phyloP scores from a whole-genome alignment of 2,888 invertebrate species.

The Phyllotreta striolata region DNA sequence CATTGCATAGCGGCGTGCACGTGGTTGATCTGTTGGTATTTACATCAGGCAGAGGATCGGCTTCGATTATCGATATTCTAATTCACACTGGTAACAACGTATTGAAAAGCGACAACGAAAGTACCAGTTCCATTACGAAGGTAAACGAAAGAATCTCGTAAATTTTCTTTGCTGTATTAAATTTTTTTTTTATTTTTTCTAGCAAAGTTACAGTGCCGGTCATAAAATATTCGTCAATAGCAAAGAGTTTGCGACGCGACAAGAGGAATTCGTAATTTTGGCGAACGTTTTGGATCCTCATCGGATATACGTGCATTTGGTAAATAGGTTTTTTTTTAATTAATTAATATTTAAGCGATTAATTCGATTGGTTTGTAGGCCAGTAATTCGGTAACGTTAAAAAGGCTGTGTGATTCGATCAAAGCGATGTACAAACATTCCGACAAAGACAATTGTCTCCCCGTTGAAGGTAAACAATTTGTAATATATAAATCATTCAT shows the following conservation, averaged over 20 bases:
- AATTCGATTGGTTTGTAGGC: slow-evolving; percentile 42
- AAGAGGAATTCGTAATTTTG: slow-evolving; percentile 64
- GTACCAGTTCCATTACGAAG: slow-evolving; percentile 18
- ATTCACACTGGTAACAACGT: slow-evolving; percentile 48
- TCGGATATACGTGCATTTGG: slow-evolving; percentile 71
- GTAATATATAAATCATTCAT: neutral
- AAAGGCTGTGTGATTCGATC: slow-evolving; percentile 46
- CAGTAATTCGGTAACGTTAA: slow-evolving; percentile 43
- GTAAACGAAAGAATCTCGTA: slow-evolving; percentile 2
- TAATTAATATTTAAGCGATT: neutral
- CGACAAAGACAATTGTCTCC: slow-evolving; percentile 44
- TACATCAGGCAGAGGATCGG: slow-evolving; percentile 50
- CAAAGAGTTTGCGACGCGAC: slow-evolving; percentile 55
- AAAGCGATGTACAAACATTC: slow-evolving; percentile 46
- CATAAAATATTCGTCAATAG: slow-evolving; percentile 48
- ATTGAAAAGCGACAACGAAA: slow-evolving; percentile 35
- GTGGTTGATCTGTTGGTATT: slow-evolving; percentile 61
- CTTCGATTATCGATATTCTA: slow-evolving; percentile 61
- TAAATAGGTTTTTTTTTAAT: slow-evolving; percentile 52
- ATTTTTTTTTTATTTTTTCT: slow-evolving; percentile 20
- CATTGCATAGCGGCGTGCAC: slow-evolving; percentile 45
- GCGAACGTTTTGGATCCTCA: slow-evolving; percentile 70
- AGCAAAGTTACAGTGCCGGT: slow-evolving; percentile 34
- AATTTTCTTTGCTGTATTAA: slow-evolving; percentile 2
- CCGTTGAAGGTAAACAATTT: slow-evolving; percentile 47